phyloP scores from a whole-genome alignment of 2,888 invertebrate species.

The Andrena trimmerana region DNA sequence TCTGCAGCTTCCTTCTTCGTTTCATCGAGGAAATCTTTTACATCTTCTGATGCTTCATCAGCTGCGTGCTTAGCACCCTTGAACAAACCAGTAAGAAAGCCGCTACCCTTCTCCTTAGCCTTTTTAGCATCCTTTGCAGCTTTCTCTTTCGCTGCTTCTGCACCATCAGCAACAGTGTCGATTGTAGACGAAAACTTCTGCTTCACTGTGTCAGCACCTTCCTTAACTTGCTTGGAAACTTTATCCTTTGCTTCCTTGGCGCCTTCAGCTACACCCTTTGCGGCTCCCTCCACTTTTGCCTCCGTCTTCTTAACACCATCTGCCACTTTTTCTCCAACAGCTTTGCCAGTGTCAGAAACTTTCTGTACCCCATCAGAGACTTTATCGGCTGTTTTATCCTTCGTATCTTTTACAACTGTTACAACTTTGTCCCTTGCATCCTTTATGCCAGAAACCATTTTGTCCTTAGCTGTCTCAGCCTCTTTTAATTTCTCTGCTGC shows the following conservation, averaged over 20 bases:
- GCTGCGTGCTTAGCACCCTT: constrained; percentile 70
- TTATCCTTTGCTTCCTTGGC: constrained; percentile 50
- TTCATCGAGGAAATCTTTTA: constrained; percentile 85
- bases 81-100: constrained; percentile 73
- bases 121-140: constrained; percentile 56
- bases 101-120: constrained; percentile 64
- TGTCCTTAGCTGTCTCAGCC: constrained; percentile 38
- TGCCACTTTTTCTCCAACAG: constrained; percentile 46
- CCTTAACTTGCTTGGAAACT: constrained; percentile 53
- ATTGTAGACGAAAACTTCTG: constrained; percentile 59
- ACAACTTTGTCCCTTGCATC: constrained; percentile 41
- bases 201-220: constrained; percentile 52
- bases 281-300: constrained; percentile 45
- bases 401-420: constrained; percentile 5
- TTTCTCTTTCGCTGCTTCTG: constrained; percentile 63
- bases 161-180: constrained; percentile 48
- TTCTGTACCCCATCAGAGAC: constrained; percentile 48
- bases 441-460: constrained; percentile 61
- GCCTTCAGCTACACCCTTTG: constrained; percentile 26
- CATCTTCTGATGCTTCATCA: constrained; percentile 70
- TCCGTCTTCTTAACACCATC: constrained; percentile 69
- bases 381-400: constrained; percentile 32
- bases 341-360: constrained; percentile 36
- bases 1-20: constrained; percentile 79
- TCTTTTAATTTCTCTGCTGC: constrained; percentile 11